phyloP scores from a whole-genome alignment of 2,797 vertebrate species.

The Cyclura pinguis region DNA sequence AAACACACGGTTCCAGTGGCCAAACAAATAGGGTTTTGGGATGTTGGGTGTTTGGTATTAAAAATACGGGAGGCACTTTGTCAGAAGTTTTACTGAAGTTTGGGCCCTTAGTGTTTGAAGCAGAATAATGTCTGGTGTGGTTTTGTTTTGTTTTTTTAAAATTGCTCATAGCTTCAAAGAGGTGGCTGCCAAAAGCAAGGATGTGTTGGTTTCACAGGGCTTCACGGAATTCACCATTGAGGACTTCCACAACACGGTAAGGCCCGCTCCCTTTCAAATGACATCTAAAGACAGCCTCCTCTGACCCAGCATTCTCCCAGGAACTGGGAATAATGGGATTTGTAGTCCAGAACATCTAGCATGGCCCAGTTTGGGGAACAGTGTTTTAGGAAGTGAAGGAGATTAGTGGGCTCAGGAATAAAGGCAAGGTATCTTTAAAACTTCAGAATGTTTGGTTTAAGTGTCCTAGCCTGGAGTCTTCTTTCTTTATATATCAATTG shows the following conservation, averaged over 20 bases:
- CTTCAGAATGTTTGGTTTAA: too few species aligned
- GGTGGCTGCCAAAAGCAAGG: constrained; percentile 92
- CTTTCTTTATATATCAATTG: background rate
- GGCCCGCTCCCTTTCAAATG: constrained; percentile 27
- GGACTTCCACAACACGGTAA: constrained; percentile 95
- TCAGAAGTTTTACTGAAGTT: too few species aligned
- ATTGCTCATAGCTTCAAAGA: constrained; percentile 87
- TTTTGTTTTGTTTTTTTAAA: background rate
- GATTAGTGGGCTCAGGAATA: background rate
- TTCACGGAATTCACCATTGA: constrained; percentile 96
- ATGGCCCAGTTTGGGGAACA: background rate
- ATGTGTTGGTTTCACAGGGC: constrained; percentile 91
- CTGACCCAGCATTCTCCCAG: background rate
- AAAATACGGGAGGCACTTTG: too few species aligned
- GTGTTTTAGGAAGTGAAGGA: background rate
- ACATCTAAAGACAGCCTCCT: rapidly evolving
- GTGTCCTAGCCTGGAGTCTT: background rate
- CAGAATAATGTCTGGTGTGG: background rate
- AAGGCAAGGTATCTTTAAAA: background rate
- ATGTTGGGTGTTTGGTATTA: background rate
- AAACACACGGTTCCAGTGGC: too few species aligned
- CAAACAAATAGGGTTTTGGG: too few species aligned
- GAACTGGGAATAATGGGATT: background rate
- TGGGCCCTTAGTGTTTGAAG: background rate
- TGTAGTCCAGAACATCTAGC: background rate